Base-by-base conservation (phyloP, 64 coral and sea anemone species). In the Porites australiensis region DNA sequence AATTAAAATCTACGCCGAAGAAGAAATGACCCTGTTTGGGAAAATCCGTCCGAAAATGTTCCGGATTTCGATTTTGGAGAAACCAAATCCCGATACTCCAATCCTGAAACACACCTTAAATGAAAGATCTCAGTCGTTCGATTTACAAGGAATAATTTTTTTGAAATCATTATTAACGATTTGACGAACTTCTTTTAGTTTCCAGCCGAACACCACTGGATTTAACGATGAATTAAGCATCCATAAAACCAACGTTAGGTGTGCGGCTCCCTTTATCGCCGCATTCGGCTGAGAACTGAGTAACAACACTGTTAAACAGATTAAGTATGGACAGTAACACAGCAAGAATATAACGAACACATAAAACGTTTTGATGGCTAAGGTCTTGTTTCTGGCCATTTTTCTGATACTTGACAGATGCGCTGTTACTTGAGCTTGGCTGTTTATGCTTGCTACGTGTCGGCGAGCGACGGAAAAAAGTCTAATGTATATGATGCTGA, bases 161-260 rank as follows among this genome's bases (percentile, higher is more conserved):
- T n/a, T 83, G 45, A 83, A 12, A 19, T 83, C 9, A 10, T 50
- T 67, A 51, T 83, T 83, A 13, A 83, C 44, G 27, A 83, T 83
- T 20, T 83, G 81, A 20, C 63, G 81, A 50, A 83, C 21, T 21
- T 83, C 81, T 18, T 64, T 50, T 18, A 83, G 19, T 50, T 83
- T 83, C 81, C 45, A 83, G 21, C 63, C 81, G 50, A 83, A 83
- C 16, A 83, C 18, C 2, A 83, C 2, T 0, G 60, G 81, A 18
- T 83, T 83, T 68, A 83, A 68, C 5, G 81, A 83, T 21, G 81
- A 83, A 45, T 83, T 83, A 4, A 83, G 62, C 60, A 83, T 83
- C 62, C 66, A 2, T 10, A 83, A 45, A 66, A 67, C 62, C 7
- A 63, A 13, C 19, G 81, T 50, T 4, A 83, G 2, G 45, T 83